A percentile compares a stretch with the other conserved stretches of the same genome.
phyloP scores from a whole-genome alignment of 2,888 invertebrate genomes.

The Sipha maydis region DNA sequence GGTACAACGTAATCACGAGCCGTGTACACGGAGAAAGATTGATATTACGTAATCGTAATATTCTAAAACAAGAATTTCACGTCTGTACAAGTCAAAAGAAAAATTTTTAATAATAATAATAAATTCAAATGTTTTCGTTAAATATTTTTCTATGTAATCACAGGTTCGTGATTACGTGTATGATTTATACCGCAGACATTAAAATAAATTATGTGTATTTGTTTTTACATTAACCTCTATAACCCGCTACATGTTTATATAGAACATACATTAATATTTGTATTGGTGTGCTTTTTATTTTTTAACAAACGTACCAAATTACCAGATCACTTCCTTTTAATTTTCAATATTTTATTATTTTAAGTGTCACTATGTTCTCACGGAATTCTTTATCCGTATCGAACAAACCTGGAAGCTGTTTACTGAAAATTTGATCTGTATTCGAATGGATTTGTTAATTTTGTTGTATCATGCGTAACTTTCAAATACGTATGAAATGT shows the following conservation, averaged over 20 bases:
- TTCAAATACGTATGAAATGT: too few relatives aligned
- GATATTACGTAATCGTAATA: slow-evolving; percentile 4
- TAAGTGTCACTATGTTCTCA: too few relatives aligned
- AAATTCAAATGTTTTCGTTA: neutral
- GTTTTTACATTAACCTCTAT: slow-evolving; percentile 18
- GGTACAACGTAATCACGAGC: neutral
- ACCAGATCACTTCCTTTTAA: neutral
- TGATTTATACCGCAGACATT: neutral
- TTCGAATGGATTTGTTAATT: too few relatives aligned
- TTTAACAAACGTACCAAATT: neutral
- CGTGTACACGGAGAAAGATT: slow-evolving; percentile 3
- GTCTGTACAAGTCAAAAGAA: neutral
- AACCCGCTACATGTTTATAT: neutral
- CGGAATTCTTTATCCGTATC: neutral
- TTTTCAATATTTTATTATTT: neutral
- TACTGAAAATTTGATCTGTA: too few relatives aligned
- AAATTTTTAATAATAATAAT: too few relatives aligned
- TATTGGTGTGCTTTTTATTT: neutral
- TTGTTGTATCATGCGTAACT: too few relatives aligned
- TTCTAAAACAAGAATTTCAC: slow-evolving; percentile 23
- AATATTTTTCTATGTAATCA: neutral
- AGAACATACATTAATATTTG: neutral
- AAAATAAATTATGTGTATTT: neutral
- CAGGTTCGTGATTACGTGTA: neutral
- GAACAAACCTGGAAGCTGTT: neutral